Evolutionary conservation across 35 echinoderm and acorn worm species (phyloP).

Genomic region (Nesometra sesokonis): DNA sequence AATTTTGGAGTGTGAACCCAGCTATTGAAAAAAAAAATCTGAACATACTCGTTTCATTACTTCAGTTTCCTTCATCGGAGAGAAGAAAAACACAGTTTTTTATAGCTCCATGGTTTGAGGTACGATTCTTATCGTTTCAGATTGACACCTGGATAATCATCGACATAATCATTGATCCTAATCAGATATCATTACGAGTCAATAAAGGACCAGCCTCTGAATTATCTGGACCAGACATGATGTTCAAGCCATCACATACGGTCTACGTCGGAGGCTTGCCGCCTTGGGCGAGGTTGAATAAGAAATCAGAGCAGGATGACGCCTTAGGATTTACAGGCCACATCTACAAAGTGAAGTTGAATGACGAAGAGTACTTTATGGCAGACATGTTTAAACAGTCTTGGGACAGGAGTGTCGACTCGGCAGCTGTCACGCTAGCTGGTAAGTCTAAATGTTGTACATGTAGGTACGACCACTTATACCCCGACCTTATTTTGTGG

Average conservation of each 20-base stretch:
- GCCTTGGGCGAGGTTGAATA: neutral
- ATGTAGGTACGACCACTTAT: neutral
- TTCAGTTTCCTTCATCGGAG: no score
- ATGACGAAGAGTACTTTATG: slow-evolving; percentile 21
- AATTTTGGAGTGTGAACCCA: no score
- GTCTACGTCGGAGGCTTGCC: neutral
- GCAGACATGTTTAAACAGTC: slow-evolving; percentile 20
- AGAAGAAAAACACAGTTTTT: no score
- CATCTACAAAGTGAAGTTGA: slow-evolving; percentile 45
- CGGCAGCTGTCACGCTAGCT: slow-evolving; percentile 30
- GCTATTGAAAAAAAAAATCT: no score
- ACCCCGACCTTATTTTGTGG: no score
- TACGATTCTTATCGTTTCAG: neutral
- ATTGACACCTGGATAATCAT: slow-evolving; percentile 21
- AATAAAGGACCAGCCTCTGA: slow-evolving; percentile 32
- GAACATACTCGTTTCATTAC: no score
- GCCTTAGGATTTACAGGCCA: slow-evolving; percentile 10
- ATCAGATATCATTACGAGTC: slow-evolving; percentile 5
- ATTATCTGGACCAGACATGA: neutral
- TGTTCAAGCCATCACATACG: neutral
- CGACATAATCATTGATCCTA: slow-evolving; percentile 18
- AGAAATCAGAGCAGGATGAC: neutral
- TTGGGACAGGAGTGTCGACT: slow-evolving; percentile 19
- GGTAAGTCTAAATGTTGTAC: slow-evolving; percentile 19
- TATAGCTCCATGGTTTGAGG: no score